phyloP scores from a whole-genome alignment of 1,140 invertebrate genomes.

The Pogonognathellus flavescens region DNA sequence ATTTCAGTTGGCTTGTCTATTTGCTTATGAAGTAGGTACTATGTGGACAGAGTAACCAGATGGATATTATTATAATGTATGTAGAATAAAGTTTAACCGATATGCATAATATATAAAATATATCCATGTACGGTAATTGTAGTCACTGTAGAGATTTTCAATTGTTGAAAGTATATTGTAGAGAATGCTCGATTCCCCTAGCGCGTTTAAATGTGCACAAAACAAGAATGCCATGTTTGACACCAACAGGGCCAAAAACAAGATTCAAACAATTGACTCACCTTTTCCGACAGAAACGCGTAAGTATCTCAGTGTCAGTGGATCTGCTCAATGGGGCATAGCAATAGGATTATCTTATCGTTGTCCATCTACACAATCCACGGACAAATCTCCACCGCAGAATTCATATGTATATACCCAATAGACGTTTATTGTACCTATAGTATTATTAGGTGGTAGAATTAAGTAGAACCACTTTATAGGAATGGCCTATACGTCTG shows the following conservation, averaged over 20 bases:
- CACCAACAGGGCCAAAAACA: slow-evolving; percentile 45
- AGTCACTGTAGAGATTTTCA: no score
- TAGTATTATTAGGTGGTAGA: no score
- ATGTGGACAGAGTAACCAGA: no score
- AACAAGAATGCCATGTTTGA: slow-evolving; percentile 50
- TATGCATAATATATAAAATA: no score
- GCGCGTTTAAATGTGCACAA: slow-evolving; percentile 3
- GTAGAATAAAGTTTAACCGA: no score
- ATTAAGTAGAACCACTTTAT: neutral
- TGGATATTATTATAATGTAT: no score
- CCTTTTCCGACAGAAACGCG: slow-evolving; percentile 28
- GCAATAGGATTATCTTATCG: slow-evolving; percentile 57
- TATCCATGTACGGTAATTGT: no score
- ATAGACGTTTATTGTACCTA: neutral
- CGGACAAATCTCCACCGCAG: slow-evolving; percentile 12
- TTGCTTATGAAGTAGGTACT: no score
- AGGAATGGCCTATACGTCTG: neutral
- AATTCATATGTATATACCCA: neutral
- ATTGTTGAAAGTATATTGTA: no score
- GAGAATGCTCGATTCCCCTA: neutral
- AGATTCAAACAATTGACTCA: slow-evolving; percentile 41
- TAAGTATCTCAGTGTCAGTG: slow-evolving; percentile 32
- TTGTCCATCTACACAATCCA: slow-evolving; percentile 27
- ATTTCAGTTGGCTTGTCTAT: no score
- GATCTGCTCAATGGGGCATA: slow-evolving; percentile 56